Evolutionary conservation across 1,140 invertebrate species (phyloP).

Genomic region (Thereuonema tuberculata): DNA sequence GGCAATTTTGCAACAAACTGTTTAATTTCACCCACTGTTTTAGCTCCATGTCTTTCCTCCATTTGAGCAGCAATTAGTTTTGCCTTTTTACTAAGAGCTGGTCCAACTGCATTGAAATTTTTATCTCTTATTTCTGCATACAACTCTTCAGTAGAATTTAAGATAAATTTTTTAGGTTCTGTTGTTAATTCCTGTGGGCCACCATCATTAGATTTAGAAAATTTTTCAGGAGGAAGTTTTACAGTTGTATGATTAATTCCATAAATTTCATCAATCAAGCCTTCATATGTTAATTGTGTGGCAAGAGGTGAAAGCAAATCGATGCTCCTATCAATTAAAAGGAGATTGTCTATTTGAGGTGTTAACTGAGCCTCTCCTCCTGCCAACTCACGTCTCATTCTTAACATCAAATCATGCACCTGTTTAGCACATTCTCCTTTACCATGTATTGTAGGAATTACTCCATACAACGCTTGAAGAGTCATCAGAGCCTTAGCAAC

Average conservation of each 20-base stretch:
- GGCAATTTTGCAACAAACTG: slow-evolving; percentile 81
- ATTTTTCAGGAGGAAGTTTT: slow-evolving; percentile 68
- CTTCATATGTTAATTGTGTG: slow-evolving; percentile 94
- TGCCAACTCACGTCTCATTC: slow-evolving; percentile 53
- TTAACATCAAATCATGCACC: slow-evolving; percentile 72
- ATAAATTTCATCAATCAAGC: slow-evolving; percentile 85
- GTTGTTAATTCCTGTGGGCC: slow-evolving; percentile 41
- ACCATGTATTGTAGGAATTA: slow-evolving; percentile 74
- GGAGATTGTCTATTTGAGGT: slow-evolving; percentile 68
- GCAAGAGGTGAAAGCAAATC: slow-evolving; percentile 85
- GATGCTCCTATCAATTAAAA: slow-evolving; percentile 73
- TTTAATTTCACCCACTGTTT: slow-evolving; percentile 85
- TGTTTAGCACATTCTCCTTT: slow-evolving; percentile 76
- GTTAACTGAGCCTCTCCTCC: slow-evolving; percentile 33
- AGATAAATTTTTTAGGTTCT: slow-evolving; percentile 65
- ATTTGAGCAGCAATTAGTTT: slow-evolving; percentile 68
- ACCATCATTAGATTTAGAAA: slow-evolving; percentile 50
- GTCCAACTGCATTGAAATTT: slow-evolving; percentile 84
- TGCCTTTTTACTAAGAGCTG: slow-evolving; percentile 70
- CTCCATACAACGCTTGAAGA: slow-evolving; percentile 75
- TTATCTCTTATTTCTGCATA: slow-evolving; percentile 82
- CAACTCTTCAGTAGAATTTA: slow-evolving; percentile 81
- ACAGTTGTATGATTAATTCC: slow-evolving; percentile 48
- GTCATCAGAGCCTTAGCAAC: slow-evolving; percentile 74
- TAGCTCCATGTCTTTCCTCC: slow-evolving; percentile 69